A percentile compares a stretch with the other conserved stretches of the same genome.
phyloP scores from a whole-genome alignment of 2,113 vertebrate species.

The Recurvirostra avosetta region DNA sequence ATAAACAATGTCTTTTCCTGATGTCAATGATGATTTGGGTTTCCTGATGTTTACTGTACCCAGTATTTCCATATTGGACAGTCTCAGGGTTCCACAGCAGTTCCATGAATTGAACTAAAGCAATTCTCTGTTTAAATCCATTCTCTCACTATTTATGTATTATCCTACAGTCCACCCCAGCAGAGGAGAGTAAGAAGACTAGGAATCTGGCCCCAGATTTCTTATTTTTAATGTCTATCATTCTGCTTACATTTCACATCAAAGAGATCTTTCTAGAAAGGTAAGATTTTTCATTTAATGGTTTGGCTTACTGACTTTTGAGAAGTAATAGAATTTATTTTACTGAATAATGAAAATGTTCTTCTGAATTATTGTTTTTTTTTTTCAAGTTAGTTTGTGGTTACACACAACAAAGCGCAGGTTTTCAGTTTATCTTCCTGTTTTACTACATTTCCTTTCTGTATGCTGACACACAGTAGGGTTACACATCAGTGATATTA shows the following conservation, averaged over 20 bases:
- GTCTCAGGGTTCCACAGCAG: not conserved
- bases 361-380: not conserved
- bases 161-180: accelerated
- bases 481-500: not conserved
- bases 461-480: not conserved
- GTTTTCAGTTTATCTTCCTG: not conserved
- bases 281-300: not conserved
- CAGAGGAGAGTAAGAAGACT: not conserved
- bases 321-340: not conserved
- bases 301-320: not conserved
- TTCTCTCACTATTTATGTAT: not conserved
- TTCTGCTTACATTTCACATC: not conserved
- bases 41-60: not conserved
- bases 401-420: not conserved
- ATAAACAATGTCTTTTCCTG: not conserved
- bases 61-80: not conserved
- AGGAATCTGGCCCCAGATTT: not conserved
- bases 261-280: not conserved
- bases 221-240: not conserved
- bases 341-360: not conserved
- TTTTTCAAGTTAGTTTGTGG: not conserved
- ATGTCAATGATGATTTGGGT: too few relatives aligned
- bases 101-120: not conserved
- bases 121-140: not conserved
- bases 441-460: not conserved